A percentile compares a stretch with the other conserved stretches of the same genome.
These are phyloP conservation scores for Agrotis clavis DNA, from an alignment of 2,888 invertebrate species.

Conservation along the genomic window DNA sequence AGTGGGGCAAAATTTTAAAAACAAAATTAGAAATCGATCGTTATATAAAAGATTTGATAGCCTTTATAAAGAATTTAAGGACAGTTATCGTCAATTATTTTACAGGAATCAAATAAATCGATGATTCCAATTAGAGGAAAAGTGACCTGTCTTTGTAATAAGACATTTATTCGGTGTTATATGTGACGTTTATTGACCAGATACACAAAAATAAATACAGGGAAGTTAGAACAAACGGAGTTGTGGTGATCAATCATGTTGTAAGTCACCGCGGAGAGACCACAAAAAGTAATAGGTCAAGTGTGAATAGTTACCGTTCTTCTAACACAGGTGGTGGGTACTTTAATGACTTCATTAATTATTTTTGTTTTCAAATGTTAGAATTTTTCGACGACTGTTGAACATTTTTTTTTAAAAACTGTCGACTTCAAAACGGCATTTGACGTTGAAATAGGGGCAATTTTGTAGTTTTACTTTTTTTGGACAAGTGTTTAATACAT, in stretches of 20 bases:
- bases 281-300: constrained; percentile 57
- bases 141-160: constrained; percentile 10
- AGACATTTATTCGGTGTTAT: constrained; percentile 24
- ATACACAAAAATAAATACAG: constrained; percentile 35
- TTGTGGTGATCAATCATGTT: constrained; percentile 60
- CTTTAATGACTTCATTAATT: constrained; percentile 29
- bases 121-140: constrained; percentile 18
- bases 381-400: neutral
- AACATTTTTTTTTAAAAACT: too few relatives aligned
- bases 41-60: neutral
- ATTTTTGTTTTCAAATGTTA: neutral
- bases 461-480: neutral
- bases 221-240: constrained; percentile 43
- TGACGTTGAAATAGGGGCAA: too few relatives aligned
- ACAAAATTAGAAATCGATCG: too few relatives aligned
- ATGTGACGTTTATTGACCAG: constrained; percentile 46
- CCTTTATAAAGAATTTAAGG: neutral
- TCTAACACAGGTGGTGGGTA: constrained; percentile 4
- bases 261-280: constrained; percentile 32
- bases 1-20: too few relatives aligned
- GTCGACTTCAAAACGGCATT: too few relatives aligned
- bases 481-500: too few relatives aligned
- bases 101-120: constrained; percentile 2
- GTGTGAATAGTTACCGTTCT: constrained; percentile 50
- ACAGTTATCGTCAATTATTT: constrained; percentile 16